Percentiles rank a stretch among this genome's conserved stretches.
Conservation (phyloP, 2,113 vertebrate genomes). For the Naja naja region DNA sequence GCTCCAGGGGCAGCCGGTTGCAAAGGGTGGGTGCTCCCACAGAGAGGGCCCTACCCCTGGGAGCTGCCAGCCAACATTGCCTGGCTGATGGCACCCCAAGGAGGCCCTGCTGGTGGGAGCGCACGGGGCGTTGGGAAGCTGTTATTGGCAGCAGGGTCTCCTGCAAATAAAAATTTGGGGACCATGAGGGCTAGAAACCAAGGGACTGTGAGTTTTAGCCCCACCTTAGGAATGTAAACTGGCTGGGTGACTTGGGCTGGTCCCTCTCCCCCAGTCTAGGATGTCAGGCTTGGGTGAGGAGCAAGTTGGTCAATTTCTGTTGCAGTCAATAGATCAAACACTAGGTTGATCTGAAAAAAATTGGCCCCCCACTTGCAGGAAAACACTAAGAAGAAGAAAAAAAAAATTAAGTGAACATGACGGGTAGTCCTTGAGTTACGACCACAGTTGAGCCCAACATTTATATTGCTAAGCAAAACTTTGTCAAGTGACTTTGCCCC, state of each 20-base stretch:
- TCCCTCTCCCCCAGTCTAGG: neutral
- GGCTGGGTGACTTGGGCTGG: neutral
- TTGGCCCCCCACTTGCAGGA: neutral
- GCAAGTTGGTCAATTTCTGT: neutral
- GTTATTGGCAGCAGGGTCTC: no score
- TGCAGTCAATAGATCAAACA: neutral
- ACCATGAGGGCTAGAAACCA: neutral
- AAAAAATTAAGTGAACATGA: neutral
- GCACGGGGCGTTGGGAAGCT: no score
- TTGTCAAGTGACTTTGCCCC: neutral
- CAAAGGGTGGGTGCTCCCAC: no score
- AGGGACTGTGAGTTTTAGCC: neutral
- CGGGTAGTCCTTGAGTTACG: neutral
- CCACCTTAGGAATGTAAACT: neutral
- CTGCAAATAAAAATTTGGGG: no score
- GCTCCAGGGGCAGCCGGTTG: no score
- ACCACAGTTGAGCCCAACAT: neutral
- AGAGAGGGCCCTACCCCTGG: no score
- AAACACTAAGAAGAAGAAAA: neutral
- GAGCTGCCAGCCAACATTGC: no score
- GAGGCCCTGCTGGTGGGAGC: no score
- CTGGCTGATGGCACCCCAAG: no score
- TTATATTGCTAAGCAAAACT: neutral
- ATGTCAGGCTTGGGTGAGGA: neutral
- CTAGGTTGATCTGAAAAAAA: neutral